Evolutionary conservation across 53 echinoderm and acorn worm genomes (phyloP).

Genomic region (Mesocentrotus franciscanus): DNA sequence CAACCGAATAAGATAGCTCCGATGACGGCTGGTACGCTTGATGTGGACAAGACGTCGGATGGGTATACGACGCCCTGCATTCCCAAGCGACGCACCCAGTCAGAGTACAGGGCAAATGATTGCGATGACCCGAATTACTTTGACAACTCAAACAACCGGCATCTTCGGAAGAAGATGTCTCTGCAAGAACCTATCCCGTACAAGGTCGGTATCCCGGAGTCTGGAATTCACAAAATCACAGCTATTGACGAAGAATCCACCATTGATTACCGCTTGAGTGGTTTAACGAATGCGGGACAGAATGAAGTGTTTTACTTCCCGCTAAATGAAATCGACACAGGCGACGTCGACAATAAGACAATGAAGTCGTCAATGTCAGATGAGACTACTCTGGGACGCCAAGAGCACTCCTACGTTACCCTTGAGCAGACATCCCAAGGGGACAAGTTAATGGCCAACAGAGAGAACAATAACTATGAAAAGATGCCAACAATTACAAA

Average conservation of each 20-base stretch:
- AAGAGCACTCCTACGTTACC: background rate
- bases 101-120: background rate
- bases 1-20: background rate
- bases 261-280: background rate
- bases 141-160: conserved; percentile 10
- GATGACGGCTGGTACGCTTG: background rate
- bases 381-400: conserved; percentile 18
- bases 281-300: background rate
- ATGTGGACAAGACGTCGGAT: background rate
- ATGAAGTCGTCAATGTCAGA: conserved; percentile 10
- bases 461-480: background rate
- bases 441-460: background rate
- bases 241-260: conserved; percentile 20
- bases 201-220: background rate
- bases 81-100: conserved; percentile 14
- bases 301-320: conserved; percentile 36
- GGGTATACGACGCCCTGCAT: background rate
- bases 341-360: background rate
- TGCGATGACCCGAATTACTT: background rate
- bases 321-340: background rate
- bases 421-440: background rate
- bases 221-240: background rate
- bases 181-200: background rate
- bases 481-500: background rate
- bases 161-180: conserved; percentile 26